These are phyloP conservation scores for Malurus cyaneus DNA, from an alignment of 2,113 vertebrate species.

Conservation along the genomic window DNA sequence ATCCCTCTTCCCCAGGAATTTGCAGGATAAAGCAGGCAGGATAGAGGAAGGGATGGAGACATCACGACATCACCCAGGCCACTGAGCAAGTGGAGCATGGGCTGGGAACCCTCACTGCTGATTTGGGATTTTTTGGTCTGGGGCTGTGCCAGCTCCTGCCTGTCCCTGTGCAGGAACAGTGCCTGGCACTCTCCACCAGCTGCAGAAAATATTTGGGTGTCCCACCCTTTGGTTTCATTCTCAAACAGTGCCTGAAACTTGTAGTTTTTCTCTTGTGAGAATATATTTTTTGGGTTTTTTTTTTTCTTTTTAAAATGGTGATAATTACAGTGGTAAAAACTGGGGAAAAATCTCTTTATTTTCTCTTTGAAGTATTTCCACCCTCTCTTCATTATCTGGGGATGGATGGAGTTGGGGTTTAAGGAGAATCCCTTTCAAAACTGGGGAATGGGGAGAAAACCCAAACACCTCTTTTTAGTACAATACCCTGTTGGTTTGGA, in stretches of 20 bases:
- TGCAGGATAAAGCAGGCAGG: background rate
- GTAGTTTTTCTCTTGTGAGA: background rate
- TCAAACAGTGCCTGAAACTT: background rate
- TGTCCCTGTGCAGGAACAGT: fast-evolving
- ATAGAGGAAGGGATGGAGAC: background rate
- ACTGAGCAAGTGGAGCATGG: fast-evolving
- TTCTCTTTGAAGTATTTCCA: background rate
- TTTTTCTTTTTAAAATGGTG: background rate
- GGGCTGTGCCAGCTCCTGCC: background rate
- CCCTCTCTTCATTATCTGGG: background rate
- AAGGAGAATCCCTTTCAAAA: background rate
- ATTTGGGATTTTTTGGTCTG: no score
- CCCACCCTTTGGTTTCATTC: background rate
- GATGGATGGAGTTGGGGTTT: background rate
- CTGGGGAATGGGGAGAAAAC: background rate
- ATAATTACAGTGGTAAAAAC: background rate
- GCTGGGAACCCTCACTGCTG: background rate
- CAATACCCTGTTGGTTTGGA: background rate
- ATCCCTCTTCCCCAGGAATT: background rate
- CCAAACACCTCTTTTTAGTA: background rate
- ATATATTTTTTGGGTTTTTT: background rate
- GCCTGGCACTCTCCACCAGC: background rate
- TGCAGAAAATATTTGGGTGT: background rate
- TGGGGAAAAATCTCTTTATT: background rate
- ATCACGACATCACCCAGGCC: background rate